These are phyloP conservation scores for Nymphalis c-album DNA, from an alignment of 2,888 invertebrate genomes.

Conservation along the genomic window DNA sequence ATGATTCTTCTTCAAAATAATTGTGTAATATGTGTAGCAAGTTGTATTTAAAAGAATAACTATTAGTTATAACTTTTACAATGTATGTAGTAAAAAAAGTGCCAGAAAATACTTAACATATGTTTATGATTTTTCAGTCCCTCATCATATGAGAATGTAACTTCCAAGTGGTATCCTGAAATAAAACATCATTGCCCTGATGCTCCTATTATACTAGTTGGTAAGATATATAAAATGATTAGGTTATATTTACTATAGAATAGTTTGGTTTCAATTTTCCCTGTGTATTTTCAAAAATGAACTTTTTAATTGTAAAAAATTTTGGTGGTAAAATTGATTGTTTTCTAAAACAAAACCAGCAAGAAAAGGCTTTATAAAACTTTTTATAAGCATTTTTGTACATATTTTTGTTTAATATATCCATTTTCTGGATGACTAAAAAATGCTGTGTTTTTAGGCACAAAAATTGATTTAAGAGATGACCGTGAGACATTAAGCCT, in stretches of 20 bases:
- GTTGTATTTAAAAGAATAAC: too few relatives aligned
- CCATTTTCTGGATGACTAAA: background rate
- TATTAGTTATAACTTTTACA: too few relatives aligned
- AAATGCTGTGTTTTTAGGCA: slow-evolving; percentile 82
- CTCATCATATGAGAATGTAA: slow-evolving; percentile 99
- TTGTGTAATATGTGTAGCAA: too few relatives aligned
- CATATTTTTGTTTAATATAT: too few relatives aligned
- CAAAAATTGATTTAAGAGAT: slow-evolving; percentile 99
- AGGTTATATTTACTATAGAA: background rate
- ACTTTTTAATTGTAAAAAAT: too few relatives aligned
- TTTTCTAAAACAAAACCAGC: too few relatives aligned
- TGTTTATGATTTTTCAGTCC: slow-evolving; percentile 84
- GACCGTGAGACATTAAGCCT: slow-evolving; percentile 96
- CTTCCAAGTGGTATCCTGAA: slow-evolving; percentile 99
- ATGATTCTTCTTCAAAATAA: too few relatives aligned
- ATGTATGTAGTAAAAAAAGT: background rate
- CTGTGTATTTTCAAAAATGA: too few relatives aligned
- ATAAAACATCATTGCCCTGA: slow-evolving; percentile 99
- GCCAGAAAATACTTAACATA: background rate
- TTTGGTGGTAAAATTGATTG: too few relatives aligned
- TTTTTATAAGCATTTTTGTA: too few relatives aligned
- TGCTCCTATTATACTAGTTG: slow-evolving; percentile 98
- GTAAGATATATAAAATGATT: slow-evolving; percentile 77
- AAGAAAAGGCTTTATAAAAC: too few relatives aligned
- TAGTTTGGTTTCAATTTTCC: too few relatives aligned